Evolutionary conservation across 1,140 invertebrate genomes (phyloP).

Genomic region (Planococcus citri): DNA sequence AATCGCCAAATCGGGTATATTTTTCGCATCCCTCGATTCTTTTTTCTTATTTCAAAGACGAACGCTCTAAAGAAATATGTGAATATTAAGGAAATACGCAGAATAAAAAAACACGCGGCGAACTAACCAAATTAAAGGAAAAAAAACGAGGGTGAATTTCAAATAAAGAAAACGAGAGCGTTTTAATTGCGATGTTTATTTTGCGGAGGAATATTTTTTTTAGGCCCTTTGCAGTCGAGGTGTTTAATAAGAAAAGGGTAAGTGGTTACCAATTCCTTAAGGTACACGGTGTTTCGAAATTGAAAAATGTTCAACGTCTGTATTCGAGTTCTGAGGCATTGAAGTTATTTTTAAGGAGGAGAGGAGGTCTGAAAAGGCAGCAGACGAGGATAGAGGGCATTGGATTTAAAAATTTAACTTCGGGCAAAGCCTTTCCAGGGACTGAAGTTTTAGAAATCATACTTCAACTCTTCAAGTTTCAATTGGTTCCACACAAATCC

Average conservation of each 20-base stretch:
- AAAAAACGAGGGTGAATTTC: neutral
- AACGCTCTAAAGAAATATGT: neutral
- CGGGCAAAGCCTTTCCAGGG: too few relatives aligned
- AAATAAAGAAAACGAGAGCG: neutral
- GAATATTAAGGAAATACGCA: neutral
- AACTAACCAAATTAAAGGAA: neutral
- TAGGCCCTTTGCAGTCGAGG: neutral
- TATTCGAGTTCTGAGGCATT: too few relatives aligned
- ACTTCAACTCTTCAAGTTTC: too few relatives aligned
- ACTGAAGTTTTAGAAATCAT: too few relatives aligned
- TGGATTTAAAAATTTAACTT: too few relatives aligned
- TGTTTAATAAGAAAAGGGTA: neutral
- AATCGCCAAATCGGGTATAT: neutral
- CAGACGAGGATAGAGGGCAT: too few relatives aligned
- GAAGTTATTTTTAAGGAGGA: too few relatives aligned
- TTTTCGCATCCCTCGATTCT: neutral
- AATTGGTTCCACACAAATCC: too few relatives aligned
- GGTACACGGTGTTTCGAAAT: neutral
- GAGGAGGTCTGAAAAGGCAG: too few relatives aligned
- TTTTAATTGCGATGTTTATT: conserved; percentile 8
- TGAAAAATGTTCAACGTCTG: too few relatives aligned
- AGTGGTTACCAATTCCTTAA: neutral
- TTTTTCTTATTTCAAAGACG: neutral
- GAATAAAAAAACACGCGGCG: too few relatives aligned
- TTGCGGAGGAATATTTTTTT: neutral